Conservation (phyloP, 2,113 vertebrate species). For the Athene noctua region DNA sequence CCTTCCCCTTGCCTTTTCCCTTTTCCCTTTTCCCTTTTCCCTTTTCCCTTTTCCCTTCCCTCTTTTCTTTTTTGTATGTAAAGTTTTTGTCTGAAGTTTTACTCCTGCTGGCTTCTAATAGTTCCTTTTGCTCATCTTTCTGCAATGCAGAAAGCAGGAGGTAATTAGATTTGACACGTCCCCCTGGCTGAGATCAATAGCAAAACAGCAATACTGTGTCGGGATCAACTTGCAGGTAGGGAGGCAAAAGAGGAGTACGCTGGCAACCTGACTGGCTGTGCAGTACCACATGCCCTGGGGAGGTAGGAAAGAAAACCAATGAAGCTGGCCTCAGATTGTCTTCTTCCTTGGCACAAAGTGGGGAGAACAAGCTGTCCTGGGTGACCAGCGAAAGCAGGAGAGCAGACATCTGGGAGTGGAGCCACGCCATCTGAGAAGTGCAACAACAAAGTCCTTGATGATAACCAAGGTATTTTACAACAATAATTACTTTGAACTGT, state of each 20-base stretch:
- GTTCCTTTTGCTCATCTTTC: background rate
- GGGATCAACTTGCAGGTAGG: background rate
- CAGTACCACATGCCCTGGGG: background rate
- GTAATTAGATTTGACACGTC: background rate
- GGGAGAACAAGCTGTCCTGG: background rate
- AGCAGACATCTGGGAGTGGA: background rate
- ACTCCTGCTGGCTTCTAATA: background rate
- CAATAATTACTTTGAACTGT: background rate
- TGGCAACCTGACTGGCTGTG: background rate
- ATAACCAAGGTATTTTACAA: constrained; percentile 30
- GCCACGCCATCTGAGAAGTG: background rate
- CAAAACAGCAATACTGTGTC: background rate
- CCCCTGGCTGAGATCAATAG: background rate
- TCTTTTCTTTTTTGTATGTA: no score
- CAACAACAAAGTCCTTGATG: background rate
- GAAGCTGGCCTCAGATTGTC: background rate
- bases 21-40: no score
- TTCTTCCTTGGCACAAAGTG: background rate
- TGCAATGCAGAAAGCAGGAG: background rate
- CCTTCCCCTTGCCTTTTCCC: no score
- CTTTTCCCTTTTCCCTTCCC: no score
- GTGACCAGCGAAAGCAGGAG: fast-evolving
- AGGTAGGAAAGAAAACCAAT: background rate
- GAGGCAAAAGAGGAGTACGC: background rate
- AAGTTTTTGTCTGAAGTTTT: background rate